Percentiles rank a stretch among this genome's conserved stretches.
These are phyloP conservation scores for Ceratothoa steindachneri DNA, from an alignment of 2,888 invertebrate species.

Conservation along the genomic window DNA sequence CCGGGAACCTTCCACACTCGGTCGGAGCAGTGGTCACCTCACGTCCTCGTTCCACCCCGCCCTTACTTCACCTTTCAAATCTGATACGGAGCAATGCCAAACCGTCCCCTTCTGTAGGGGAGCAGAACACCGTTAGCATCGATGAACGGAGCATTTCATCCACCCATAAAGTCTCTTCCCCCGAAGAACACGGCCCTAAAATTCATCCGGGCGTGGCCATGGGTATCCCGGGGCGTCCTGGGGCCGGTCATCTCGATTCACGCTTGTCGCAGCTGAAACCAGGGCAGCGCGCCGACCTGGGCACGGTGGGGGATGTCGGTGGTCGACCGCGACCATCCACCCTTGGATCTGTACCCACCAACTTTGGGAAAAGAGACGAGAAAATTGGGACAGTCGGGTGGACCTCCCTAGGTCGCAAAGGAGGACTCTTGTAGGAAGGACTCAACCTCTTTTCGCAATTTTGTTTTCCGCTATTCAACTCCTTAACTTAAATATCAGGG, in stretches of 20 bases:
- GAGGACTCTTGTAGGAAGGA: constrained; percentile 34
- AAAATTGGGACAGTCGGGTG: constrained; percentile 40
- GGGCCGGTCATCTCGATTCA: constrained; percentile 40
- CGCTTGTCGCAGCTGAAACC: constrained; percentile 38
- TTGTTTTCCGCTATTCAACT: constrained; percentile 17
- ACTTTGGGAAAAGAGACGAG: constrained; percentile 14
- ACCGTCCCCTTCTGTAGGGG: neutral
- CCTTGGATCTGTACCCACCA: constrained; percentile 21
- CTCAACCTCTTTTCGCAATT: neutral
- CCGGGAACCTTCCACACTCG: constrained; percentile 19
- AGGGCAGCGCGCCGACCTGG: constrained; percentile 41
- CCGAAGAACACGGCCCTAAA: constrained; percentile 35
- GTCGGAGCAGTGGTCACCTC: constrained; percentile 43
- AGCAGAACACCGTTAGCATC: neutral
- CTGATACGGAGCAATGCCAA: constrained; percentile 42
- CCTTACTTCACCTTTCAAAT: constrained; percentile 43
- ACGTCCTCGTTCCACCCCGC: constrained; percentile 37
- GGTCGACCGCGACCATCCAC: constrained; percentile 29
- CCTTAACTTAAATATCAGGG: neutral
- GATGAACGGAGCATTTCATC: constrained; percentile 2
- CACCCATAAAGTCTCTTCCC: constrained; percentile 33
- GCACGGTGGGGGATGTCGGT: constrained; percentile 39
- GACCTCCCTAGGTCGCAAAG: constrained; percentile 45
- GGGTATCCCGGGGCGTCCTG: constrained; percentile 45
- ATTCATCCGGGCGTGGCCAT: constrained; percentile 39